Evolutionary conservation across 2,888 invertebrate genomes (phyloP).

Genomic region (Pristionchus japonicus): DNA sequence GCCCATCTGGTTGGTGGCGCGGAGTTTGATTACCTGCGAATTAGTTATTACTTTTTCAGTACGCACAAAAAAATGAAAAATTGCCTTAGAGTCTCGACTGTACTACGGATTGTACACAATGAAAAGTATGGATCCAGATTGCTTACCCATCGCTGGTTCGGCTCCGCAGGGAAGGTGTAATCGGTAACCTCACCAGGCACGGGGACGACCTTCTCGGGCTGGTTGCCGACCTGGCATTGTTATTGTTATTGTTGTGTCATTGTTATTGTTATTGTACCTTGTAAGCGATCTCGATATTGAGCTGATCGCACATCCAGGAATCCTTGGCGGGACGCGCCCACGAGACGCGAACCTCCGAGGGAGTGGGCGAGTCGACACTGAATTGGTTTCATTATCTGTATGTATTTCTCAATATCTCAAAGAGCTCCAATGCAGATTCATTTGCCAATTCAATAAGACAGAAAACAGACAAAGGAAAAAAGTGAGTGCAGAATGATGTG

Average conservation of each 20-base stretch:
- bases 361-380: slow-evolving; percentile 69
- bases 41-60: not conserved
- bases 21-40: slow-evolving; percentile 58
- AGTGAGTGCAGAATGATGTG: too few relatives aligned
- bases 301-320: slow-evolving; percentile 75
- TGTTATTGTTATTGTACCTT: slow-evolving; percentile 37
- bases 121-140: not conserved
- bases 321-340: slow-evolving; percentile 73
- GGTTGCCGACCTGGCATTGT: slow-evolving; percentile 59
- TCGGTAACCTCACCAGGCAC: slow-evolving; percentile 73
- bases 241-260: not conserved
- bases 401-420: too few relatives aligned
- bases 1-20: slow-evolving; percentile 66
- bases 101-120: too few relatives aligned
- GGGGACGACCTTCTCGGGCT: slow-evolving; percentile 67
- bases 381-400: not conserved
- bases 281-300: slow-evolving; percentile 74
- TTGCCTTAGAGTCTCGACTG: too few relatives aligned
- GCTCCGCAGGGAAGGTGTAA: slow-evolving; percentile 73
- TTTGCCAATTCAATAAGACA: too few relatives aligned
- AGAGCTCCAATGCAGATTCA: too few relatives aligned
- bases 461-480: too few relatives aligned
- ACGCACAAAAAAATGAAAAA: too few relatives aligned
- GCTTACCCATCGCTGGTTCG: slow-evolving; percentile 73
- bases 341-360: slow-evolving; percentile 71